Conservation (phyloP, 2,113 vertebrate genomes). For the Vanacampus margaritifer region DNA sequence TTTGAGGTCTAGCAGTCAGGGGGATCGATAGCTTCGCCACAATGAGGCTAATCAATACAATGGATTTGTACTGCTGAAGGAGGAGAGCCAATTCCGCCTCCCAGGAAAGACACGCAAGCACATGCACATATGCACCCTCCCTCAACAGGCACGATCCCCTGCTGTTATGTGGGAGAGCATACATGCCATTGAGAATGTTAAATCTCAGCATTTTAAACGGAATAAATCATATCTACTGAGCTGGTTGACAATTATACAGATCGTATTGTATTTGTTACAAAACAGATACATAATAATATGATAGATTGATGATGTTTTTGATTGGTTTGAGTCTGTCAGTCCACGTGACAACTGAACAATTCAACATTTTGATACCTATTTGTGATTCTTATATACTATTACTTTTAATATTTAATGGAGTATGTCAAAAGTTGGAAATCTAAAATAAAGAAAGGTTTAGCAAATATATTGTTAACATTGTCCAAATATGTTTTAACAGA, state of each 20-base stretch:
- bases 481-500: no score
- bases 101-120: slow-evolving; percentile 21
- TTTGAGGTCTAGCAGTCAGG: slow-evolving; percentile 37
- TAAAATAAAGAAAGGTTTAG: no score
- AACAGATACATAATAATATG: background rate
- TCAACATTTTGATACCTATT: no score
- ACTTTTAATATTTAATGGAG: no score
- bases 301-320: background rate
- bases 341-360: background rate
- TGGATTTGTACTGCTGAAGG: slow-evolving; percentile 48
- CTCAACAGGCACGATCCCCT: slow-evolving; percentile 1
- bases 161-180: slow-evolving; percentile 24
- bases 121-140: slow-evolving; percentile 5
- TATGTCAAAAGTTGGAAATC: no score
- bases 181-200: slow-evolving; percentile 4
- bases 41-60: slow-evolving; percentile 54
- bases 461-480: no score
- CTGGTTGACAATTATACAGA: slow-evolving; percentile 18
- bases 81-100: slow-evolving; percentile 31
- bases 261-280: slow-evolving; percentile 6
- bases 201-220: slow-evolving; percentile 10
- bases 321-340: background rate
- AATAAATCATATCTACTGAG: background rate
- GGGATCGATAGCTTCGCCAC: slow-evolving; percentile 46
- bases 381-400: no score